Conservation (phyloP, 2,113 vertebrate genomes). For the Phalacrocorax carbo region DNA sequence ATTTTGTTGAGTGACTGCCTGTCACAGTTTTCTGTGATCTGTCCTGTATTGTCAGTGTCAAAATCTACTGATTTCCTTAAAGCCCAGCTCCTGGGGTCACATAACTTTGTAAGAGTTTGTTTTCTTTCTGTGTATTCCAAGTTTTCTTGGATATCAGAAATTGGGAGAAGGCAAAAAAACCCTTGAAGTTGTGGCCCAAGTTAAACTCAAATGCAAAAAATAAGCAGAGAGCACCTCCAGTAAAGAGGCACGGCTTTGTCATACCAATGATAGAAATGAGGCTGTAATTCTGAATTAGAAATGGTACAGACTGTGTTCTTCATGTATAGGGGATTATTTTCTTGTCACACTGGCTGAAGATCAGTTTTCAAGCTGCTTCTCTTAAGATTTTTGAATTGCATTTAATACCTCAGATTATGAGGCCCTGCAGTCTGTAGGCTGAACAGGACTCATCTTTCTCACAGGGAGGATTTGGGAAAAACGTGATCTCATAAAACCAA, state of each 20-base stretch:
- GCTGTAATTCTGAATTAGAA: neutral
- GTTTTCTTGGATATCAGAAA: neutral
- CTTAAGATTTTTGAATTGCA: neutral
- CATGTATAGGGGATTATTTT: neutral
- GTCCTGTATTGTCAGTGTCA: neutral
- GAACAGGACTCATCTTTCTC: neutral
- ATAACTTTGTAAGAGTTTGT: neutral
- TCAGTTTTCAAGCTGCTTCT: constrained; percentile 7
- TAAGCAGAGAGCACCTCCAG: neutral
- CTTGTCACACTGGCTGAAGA: neutral
- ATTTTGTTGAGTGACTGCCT: neutral
- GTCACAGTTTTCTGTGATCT: neutral
- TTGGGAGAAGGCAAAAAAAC: neutral
- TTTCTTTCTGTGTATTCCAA: neutral
- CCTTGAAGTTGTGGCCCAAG: neutral
- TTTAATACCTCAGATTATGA: constrained; percentile 22
- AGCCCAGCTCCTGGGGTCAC: neutral
- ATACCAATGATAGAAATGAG: neutral
- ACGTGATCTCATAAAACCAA: neutral
- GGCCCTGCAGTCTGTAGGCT: neutral
- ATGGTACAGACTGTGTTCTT: neutral
- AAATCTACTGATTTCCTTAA: neutral
- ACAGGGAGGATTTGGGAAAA: neutral
- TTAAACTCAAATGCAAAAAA: neutral
- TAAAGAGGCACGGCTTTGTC: neutral